A percentile compares a stretch with the other conserved stretches of the same genome.
phyloP scores from a whole-genome alignment of 2,797 vertebrate genomes.

The Eremophila alpestris region DNA sequence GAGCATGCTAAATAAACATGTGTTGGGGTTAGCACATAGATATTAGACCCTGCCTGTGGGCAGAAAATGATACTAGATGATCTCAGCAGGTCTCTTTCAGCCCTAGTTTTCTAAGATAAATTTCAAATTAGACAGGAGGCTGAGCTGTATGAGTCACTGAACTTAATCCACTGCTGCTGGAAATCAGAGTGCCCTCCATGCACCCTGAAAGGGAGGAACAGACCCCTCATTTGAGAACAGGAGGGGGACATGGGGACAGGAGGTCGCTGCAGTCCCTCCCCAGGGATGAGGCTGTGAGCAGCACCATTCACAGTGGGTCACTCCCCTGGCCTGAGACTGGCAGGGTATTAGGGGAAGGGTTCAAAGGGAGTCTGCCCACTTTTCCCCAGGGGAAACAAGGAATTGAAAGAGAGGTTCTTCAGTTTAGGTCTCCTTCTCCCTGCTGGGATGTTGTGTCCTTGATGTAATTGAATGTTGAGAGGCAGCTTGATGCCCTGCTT shows the following conservation, averaged over 20 bases:
- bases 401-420: not conserved
- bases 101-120: not conserved
- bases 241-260: not conserved
- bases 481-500: not conserved
- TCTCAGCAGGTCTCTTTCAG: not conserved
- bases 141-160: not conserved
- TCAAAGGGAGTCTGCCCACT: not conserved
- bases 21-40: not conserved
- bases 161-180: not conserved
- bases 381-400: not conserved
- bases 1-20: not conserved
- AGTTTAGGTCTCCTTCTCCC: not conserved
- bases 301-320: accelerated
- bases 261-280: not conserved
- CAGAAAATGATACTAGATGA: not conserved
- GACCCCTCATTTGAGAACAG: not conserved
- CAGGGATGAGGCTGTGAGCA: not conserved
- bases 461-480: not conserved
- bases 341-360: not conserved
- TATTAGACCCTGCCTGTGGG: not conserved
- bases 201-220: not conserved
- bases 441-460: not conserved
- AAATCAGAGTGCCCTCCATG: not conserved
- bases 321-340: not conserved
- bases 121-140: not conserved